Base-by-base conservation (phyloP, 2,888 invertebrate genomes). In the Nysson spinosus region DNA sequence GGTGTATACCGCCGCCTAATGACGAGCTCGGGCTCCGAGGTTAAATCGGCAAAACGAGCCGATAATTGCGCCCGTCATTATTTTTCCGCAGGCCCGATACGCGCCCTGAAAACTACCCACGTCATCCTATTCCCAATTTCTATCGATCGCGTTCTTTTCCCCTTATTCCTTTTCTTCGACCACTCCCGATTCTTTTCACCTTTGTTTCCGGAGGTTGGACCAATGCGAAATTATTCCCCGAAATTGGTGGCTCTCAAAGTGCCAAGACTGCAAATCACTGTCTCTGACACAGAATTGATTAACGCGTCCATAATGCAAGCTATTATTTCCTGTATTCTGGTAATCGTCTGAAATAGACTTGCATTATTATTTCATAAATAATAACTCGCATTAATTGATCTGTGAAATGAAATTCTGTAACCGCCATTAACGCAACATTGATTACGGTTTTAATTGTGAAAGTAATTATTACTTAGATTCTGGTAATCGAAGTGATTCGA, bases 51-150 rank as follows among this genome's bases (percentile, higher is more conserved):
- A 69, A 73, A 82, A 81, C 79, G 77, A 78, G 75, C 75, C 78
- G 73, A 75, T 80, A 80, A 83, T 83, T 80, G 77, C 66, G 77
- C 71, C 76, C 75, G 82, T 81, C 82, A 78, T 82, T 82, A 83
- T 80, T 82, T 75, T 75, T 60, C 64, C 69, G 61, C 42, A 44
- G 16, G 16, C 24, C 30, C 42, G 9, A 24, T 50, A 46, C 51
- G 56, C 40, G 42, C 44, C 60, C 35, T 58, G 62, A 75, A 76
- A 79, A 83, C 61, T 50, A 68, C 82, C 84, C 56, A 9, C 76
- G 83, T 84, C 84, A 84, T 84, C 71, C 77, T 69, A 70, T 75
- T 77, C 73, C 79, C 78, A 83, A 83, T 84, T 84, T 84, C 76
- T 80, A 83, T 82, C 79, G 81, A 83, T 83, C 75, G 71, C 60